Percentiles rank a stretch among this genome's conserved stretches.
phyloP scores from a whole-genome alignment of 2,113 vertebrate species.

The Oreochromis aureus region DNA sequence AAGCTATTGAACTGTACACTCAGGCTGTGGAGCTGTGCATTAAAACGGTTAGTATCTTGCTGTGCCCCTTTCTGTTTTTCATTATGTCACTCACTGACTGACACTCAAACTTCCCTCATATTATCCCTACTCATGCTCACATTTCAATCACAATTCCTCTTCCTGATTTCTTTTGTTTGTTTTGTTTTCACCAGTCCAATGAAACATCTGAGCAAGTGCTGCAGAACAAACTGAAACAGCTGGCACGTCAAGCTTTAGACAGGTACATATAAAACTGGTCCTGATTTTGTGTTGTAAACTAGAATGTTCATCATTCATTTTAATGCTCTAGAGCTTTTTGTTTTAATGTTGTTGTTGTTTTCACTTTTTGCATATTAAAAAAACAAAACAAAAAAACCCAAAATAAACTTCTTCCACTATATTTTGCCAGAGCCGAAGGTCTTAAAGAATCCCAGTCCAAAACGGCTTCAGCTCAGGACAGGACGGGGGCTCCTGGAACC shows the following conservation, averaged over 20 bases:
- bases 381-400: fast-evolving
- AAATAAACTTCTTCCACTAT: neutral
- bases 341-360: neutral
- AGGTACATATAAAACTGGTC: slow-evolving; percentile 69
- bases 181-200: slow-evolving; percentile 74
- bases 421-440: slow-evolving; percentile 84
- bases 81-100: neutral
- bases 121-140: neutral
- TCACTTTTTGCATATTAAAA: neutral
- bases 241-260: slow-evolving; percentile 94
- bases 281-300: neutral
- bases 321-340: neutral
- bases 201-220: slow-evolving; percentile 87
- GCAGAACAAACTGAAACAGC: slow-evolving; percentile 91
- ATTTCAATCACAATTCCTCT: neutral
- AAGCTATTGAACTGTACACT: slow-evolving; percentile 92
- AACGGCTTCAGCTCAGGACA: slow-evolving; percentile 65
- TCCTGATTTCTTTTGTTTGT: neutral
- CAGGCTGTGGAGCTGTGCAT: slow-evolving; percentile 97
- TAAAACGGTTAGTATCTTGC: slow-evolving; percentile 77
- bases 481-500: slow-evolving; percentile 39
- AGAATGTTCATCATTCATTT: neutral
- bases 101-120: neutral
- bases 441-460: slow-evolving; percentile 86
- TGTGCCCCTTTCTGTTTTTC: neutral